Evolutionary conservation across 2,888 invertebrate genomes (phyloP).

Genomic region (Thereva nobilitata): DNA sequence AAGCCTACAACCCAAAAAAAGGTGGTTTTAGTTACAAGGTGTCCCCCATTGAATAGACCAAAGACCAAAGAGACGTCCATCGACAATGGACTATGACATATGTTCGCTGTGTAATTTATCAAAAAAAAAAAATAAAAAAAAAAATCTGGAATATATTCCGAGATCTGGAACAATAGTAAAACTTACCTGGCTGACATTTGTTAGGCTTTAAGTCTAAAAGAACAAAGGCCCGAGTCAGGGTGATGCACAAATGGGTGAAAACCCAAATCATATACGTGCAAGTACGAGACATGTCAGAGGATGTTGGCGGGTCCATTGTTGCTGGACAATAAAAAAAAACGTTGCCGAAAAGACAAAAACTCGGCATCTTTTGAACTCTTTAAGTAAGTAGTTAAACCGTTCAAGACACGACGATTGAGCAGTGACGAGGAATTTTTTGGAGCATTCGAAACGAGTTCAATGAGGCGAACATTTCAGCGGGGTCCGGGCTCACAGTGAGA

Average conservation of each 20-base stretch:
- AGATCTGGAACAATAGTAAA: constrained; percentile 40
- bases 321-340: constrained; percentile 11
- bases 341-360: constrained; percentile 37
- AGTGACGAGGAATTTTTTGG: constrained; percentile 24
- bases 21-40: constrained; percentile 25
- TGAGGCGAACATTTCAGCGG: constrained; percentile 4
- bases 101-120: constrained; percentile 39
- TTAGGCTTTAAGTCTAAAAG: constrained; percentile 36
- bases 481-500: too few species aligned
- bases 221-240: constrained; percentile 36
- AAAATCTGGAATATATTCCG: constrained; percentile 37
- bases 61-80: constrained; percentile 7
- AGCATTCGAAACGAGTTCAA: constrained; percentile 21
- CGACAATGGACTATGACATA: constrained; percentile 36
- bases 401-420: constrained; percentile 11
- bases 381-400: constrained; percentile 22
- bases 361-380: constrained; percentile 40
- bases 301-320: constrained; percentile 35
- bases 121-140: constrained; percentile 19
- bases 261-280: constrained; percentile 34
- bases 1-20: constrained; percentile 23
- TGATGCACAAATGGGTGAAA: constrained; percentile 31
- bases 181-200: constrained; percentile 39
- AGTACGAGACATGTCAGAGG: constrained; percentile 38
- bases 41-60: constrained; percentile 19